phyloP scores from a whole-genome alignment of 1,140 invertebrate genomes.

The Mercenaria mercenaria region DNA sequence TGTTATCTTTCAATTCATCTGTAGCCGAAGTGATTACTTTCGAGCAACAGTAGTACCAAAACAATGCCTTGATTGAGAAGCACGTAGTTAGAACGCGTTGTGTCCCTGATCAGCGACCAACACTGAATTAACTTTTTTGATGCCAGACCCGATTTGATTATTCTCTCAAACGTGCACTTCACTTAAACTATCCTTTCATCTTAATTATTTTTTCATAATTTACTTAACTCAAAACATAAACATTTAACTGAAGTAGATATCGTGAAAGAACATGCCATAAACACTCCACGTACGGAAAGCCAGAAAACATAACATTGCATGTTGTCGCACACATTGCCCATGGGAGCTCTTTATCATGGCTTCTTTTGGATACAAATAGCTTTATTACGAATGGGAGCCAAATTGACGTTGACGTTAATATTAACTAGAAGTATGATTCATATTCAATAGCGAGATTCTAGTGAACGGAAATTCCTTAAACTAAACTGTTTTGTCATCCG shows the following conservation, averaged over 20 bases:
- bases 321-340: background rate
- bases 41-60: too few relatives aligned
- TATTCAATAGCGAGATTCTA: background rate
- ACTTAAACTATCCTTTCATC: background rate
- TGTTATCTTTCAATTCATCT: too few relatives aligned
- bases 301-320: background rate
- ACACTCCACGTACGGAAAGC: background rate
- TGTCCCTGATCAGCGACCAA: too few relatives aligned
- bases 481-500: conserved; percentile 5
- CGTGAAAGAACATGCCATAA: background rate
- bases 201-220: background rate
- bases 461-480: conserved; percentile 6
- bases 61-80: too few relatives aligned
- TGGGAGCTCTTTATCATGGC: background rate
- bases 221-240: background rate
- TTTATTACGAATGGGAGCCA: conserved; percentile 25
- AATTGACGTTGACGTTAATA: conserved; percentile 52
- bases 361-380: conserved; percentile 1
- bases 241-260: background rate
- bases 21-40: too few relatives aligned
- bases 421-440: conserved; percentile 25
- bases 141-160: too few relatives aligned
- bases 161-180: too few relatives aligned
- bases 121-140: too few relatives aligned
- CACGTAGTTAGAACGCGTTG: too few relatives aligned